These are phyloP conservation scores for Lethenteron reissneri DNA, from an alignment of 2,113 vertebrate genomes.

Conservation along the genomic window DNA sequence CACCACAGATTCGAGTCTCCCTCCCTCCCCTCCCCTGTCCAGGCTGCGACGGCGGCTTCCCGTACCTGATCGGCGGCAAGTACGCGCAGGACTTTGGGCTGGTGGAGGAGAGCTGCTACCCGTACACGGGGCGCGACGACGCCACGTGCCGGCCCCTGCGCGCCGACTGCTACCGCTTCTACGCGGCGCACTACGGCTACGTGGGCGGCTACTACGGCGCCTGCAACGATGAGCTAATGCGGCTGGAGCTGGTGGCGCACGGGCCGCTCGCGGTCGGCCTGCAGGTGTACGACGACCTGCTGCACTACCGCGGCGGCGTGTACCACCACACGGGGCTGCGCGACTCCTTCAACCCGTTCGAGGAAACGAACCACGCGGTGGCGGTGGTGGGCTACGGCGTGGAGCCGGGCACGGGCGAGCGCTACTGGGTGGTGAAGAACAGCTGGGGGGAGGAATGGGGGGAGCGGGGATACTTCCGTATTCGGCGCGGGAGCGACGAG, in stretches of 20 bases:
- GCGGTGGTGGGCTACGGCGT: conserved; percentile 1
- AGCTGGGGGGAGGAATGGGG: conserved; percentile 4
- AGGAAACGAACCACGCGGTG: conserved; percentile 1
- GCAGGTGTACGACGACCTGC: not conserved
- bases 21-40: not conserved
- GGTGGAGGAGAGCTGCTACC: conserved; percentile 62
- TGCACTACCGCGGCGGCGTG: not conserved
- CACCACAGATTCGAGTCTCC: not conserved
- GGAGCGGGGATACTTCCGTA: not conserved
- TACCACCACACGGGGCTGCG: not conserved
- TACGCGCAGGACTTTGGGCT: conserved; percentile 69
- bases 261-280: conserved; percentile 45
- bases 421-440: conserved; percentile 1
- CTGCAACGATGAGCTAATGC: conserved; percentile 73
- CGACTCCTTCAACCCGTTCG: conserved; percentile 5
- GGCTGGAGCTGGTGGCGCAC: conserved; percentile 42
- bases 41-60: conserved; percentile 84
- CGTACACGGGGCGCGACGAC: conserved; percentile 31
- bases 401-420: not conserved
- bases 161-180: conserved; percentile 30
- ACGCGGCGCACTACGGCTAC: conserved; percentile 51
- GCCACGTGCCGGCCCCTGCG: conserved; percentile 28
- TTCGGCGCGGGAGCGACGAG: not conserved
- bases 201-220: conserved; percentile 83
- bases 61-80: conserved; percentile 67